These are phyloP conservation scores for Stenolophus ochropezus DNA, from an alignment of 2,888 invertebrate species.

Conservation along the genomic window DNA sequence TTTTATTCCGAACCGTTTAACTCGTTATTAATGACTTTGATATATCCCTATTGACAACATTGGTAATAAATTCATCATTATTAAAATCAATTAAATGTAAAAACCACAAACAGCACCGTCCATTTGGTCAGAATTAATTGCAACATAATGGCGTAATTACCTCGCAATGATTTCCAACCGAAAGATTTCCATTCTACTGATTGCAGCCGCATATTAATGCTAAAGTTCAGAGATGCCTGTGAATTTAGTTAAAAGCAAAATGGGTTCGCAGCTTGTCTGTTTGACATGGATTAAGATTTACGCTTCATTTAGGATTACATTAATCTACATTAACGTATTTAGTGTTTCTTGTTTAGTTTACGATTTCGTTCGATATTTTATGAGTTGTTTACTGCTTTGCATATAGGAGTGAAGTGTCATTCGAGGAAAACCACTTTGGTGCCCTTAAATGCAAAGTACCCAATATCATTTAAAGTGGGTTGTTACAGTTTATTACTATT, in stretches of 20 bases:
- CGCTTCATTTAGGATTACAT: conserved; percentile 16
- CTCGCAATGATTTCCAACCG: not conserved
- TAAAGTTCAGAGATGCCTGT: not conserved
- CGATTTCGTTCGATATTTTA: not conserved
- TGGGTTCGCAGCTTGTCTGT: not conserved
- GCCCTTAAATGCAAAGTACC: not conserved
- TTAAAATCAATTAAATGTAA: not conserved
- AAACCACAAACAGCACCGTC: not conserved
- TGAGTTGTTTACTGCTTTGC: not conserved
- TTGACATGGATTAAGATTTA: conserved; percentile 14
- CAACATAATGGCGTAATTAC: not conserved
- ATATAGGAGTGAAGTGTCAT: not conserved
- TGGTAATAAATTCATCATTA: not conserved
- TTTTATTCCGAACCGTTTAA: too few relatives aligned
- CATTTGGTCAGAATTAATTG: not conserved
- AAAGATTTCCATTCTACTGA: not conserved
- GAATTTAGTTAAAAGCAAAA: not conserved
- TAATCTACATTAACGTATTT: conserved; percentile 16
- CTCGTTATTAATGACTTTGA: too few relatives aligned
- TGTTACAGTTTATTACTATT: too few relatives aligned
- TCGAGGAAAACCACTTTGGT: not conserved
- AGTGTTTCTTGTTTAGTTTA: not conserved
- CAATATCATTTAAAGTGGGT: too few relatives aligned
- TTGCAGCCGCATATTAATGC: not conserved
- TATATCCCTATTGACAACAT: not conserved